phyloP scores from a whole-genome alignment of 2,888 invertebrate species.

The Scaptomyza parva region DNA sequence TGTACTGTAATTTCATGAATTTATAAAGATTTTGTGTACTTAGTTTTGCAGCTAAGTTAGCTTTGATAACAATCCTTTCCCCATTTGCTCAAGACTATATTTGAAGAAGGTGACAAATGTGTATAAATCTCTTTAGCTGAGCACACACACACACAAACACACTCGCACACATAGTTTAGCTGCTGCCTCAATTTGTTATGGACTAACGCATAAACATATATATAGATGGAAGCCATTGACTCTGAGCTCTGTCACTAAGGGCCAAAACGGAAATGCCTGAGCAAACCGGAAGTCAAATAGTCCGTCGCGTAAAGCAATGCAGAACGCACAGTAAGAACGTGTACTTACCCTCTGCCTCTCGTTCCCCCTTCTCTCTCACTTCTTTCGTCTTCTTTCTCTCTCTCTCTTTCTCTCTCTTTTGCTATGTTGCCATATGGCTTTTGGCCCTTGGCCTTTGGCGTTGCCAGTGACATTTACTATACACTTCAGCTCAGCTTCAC shows the following conservation, averaged over 20 bases:
- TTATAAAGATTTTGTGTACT: constrained; percentile 14
- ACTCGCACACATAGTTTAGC: neutral
- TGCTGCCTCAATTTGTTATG: constrained; percentile 50
- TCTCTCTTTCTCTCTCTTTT: neutral
- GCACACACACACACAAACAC: neutral
- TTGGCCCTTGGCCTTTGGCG: constrained; percentile 32
- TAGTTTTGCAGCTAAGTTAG: constrained; percentile 25
- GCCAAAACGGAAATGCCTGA: constrained; percentile 61
- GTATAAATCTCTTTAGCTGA: constrained; percentile 24
- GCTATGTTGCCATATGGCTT: constrained; percentile 19
- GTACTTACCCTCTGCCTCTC: neutral
- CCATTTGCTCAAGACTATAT: too few species aligned
- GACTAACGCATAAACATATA: constrained; percentile 33
- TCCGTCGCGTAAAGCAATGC: constrained; percentile 25
- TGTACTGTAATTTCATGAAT: constrained; percentile 24
- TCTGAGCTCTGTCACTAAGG: constrained; percentile 31
- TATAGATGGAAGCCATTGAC: constrained; percentile 20
- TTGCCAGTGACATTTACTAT: constrained; percentile 72
- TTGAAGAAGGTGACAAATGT: constrained; percentile 24
- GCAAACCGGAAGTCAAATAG: constrained; percentile 65
- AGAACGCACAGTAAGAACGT: constrained; percentile 5
- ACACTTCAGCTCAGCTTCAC: constrained; percentile 75
- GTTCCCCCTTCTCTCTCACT: neutral
- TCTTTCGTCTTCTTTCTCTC: neutral
- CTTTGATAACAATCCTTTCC: constrained; percentile 9